Percentiles rank a stretch among this genome's conserved stretches.
phyloP scores from a whole-genome alignment of 1,140 invertebrate species.

The Metaphire vulgaris region DNA sequence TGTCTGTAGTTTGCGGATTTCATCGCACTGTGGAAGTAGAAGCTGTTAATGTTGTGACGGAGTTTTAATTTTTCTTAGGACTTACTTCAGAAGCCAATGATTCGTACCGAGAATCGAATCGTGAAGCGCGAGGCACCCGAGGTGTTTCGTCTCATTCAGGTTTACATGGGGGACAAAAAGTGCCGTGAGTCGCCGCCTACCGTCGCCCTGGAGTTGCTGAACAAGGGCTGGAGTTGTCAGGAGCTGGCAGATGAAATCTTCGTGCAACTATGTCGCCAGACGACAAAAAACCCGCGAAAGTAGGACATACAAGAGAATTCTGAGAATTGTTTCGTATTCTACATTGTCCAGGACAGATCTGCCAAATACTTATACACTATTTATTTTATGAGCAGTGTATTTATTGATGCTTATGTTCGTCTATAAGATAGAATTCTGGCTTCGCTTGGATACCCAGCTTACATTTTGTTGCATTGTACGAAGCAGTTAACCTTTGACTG shows the following conservation, averaged over 20 bases:
- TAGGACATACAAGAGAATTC: constrained; percentile 39
- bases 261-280: constrained; percentile 89
- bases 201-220: constrained; percentile 71
- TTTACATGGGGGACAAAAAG: constrained; percentile 96
- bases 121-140: constrained; percentile 87
- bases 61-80: too few species aligned
- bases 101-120: constrained; percentile 76
- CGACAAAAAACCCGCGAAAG: constrained; percentile 83
- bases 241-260: constrained; percentile 81
- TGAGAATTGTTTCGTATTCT: neutral
- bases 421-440: too few species aligned
- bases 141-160: constrained; percentile 87
- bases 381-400: too few species aligned
- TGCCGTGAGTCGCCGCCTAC: constrained; percentile 60
- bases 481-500: too few species aligned
- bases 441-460: too few species aligned
- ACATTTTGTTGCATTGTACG: too few species aligned
- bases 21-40: too few species aligned
- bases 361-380: too few species aligned
- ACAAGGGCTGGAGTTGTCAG: constrained; percentile 71
- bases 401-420: too few species aligned
- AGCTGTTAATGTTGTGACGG: too few species aligned
- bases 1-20: too few species aligned
- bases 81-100: constrained; percentile 83
- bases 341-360: too few species aligned